A percentile compares a stretch with the other conserved stretches of the same genome.
These are phyloP conservation scores for Phyllotreta cruciferae DNA, from an alignment of 2,888 invertebrate genomes.

Conservation along the genomic window DNA sequence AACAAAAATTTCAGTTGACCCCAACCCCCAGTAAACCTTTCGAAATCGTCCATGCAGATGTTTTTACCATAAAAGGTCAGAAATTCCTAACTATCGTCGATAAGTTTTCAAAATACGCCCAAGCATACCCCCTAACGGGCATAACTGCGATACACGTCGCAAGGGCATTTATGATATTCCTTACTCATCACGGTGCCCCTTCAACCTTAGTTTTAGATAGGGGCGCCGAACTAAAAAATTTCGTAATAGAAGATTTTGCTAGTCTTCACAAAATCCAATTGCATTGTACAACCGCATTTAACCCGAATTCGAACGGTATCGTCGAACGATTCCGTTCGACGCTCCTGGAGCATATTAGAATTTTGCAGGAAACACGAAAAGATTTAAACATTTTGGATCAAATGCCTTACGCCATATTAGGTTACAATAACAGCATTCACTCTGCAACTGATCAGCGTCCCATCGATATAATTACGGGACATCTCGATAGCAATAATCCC, in stretches of 20 bases:
- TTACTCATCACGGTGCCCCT: slow-evolving; percentile 24
- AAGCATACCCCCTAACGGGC: slow-evolving; percentile 13
- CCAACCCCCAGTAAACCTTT: slow-evolving; percentile 38
- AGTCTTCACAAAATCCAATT: slow-evolving; percentile 31
- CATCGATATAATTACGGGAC: slow-evolving; percentile 27
- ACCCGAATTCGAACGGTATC: slow-evolving; percentile 31
- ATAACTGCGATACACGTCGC: slow-evolving; percentile 9
- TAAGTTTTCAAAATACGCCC: slow-evolving; percentile 16
- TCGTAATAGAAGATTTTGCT: slow-evolving; percentile 24
- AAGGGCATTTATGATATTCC: slow-evolving; percentile 15
- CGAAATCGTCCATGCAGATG: slow-evolving; percentile 36
- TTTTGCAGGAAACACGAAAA: slow-evolving; percentile 1
- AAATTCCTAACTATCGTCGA: slow-evolving; percentile 16
- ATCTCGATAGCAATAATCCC: slow-evolving; percentile 15
- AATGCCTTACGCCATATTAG: slow-evolving; percentile 27
- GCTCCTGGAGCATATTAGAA: slow-evolving; percentile 23
- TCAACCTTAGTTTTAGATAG: slow-evolving; percentile 27
- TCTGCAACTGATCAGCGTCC: slow-evolving; percentile 25
- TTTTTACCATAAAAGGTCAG: slow-evolving; percentile 14
- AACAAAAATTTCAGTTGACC: slow-evolving; percentile 33
- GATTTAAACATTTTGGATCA: slow-evolving; percentile 5
- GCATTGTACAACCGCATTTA: slow-evolving; percentile 21
- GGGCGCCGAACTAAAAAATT: slow-evolving; percentile 29
- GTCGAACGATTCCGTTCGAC: slow-evolving; percentile 31
- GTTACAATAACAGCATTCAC: slow-evolving; percentile 30